Percentiles rank a stretch among this genome's conserved stretches.
Evolutionary conservation across 2,888 invertebrate species (phyloP).

Genomic region (Drepanosiphum platanoidis): DNA sequence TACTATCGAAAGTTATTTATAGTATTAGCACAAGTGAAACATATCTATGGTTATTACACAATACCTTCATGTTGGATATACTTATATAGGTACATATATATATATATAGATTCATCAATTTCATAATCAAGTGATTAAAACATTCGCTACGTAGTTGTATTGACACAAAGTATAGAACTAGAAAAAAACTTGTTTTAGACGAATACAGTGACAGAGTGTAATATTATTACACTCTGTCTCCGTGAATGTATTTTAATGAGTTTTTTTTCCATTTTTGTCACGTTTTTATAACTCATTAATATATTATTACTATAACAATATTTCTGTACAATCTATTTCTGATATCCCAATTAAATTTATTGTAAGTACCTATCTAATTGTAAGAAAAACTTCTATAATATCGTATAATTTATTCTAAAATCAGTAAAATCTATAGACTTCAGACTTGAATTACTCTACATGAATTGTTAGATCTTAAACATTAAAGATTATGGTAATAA

Average conservation of each 20-base stretch:
- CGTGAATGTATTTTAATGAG: conserved; percentile 14
- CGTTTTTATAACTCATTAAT: conserved; percentile 25
- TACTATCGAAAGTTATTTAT: too few relatives aligned
- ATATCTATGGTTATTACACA: background rate
- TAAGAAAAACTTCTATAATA: conserved; percentile 5
- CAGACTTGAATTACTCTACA: background rate
- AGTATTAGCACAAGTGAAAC: background rate
- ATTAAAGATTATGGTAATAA: too few relatives aligned
- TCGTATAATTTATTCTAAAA: background rate
- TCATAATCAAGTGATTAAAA: background rate
- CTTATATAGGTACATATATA: too few relatives aligned
- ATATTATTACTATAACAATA: background rate
- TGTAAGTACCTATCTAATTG: conserved; percentile 22
- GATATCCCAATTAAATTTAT: conserved; percentile 18
- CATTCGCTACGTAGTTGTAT: background rate
- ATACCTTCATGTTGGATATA: background rate
- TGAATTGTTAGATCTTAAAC: background rate
- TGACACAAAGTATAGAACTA: conserved; percentile 22
- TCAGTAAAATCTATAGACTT: too few relatives aligned
- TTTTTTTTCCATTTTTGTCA: conserved; percentile 34
- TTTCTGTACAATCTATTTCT: background rate
- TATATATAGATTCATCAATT: background rate
- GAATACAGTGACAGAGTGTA: background rate
- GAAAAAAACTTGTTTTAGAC: conserved; percentile 15
- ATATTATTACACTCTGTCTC: background rate